These are phyloP conservation scores for Tenualosa ilisha DNA, from an alignment of 2,797 vertebrate species.

Conservation along the genomic window DNA sequence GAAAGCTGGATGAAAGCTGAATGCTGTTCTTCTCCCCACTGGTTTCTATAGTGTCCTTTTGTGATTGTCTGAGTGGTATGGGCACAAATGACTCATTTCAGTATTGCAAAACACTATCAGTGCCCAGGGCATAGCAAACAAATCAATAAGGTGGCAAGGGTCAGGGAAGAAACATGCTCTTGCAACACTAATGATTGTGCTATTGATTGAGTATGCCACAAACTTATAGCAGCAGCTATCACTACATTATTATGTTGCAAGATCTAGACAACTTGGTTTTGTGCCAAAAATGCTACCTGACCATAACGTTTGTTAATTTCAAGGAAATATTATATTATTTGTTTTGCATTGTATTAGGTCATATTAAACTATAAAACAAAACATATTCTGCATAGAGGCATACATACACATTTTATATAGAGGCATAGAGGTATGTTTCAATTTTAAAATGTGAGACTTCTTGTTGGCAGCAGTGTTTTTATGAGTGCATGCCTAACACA, in stretches of 20 bases:
- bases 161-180: neutral
- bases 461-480: neutral
- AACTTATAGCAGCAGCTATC: neutral
- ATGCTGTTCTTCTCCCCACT: neutral
- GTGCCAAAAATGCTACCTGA: no score
- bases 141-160: neutral
- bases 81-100: neutral
- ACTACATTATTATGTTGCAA: no score
- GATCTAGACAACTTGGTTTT: no score
- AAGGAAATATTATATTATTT: no score
- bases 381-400: no score
- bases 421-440: neutral
- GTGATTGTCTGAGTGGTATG: neutral
- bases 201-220: conserved; percentile 9
- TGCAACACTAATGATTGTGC: neutral
- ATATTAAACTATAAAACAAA: no score
- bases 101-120: neutral
- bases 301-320: no score
- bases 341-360: no score
- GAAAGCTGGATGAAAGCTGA: neutral
- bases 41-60: neutral
- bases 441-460: neutral
- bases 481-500: neutral
- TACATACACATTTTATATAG: neutral
- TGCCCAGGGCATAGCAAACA: neutral